These are phyloP conservation scores for Phocides pigmalion DNA, from an alignment of 1,140 invertebrate genomes.

Conservation along the genomic window DNA sequence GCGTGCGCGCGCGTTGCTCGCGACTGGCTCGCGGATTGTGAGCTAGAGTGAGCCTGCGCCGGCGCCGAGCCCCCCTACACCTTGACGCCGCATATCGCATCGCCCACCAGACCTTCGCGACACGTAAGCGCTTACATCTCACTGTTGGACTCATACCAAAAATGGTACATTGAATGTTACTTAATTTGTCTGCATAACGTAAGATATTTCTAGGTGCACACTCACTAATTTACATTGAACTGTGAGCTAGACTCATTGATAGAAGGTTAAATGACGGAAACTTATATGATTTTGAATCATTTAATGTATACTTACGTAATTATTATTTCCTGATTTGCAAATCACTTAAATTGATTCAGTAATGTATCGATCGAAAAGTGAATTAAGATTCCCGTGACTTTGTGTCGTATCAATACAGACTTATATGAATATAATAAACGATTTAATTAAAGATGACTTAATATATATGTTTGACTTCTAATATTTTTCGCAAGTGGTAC, in stretches of 20 bases:
- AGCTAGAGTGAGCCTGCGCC: constrained; percentile 52
- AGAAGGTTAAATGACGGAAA: constrained; percentile 20
- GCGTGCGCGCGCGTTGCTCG: constrained; percentile 71
- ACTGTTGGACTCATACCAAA: constrained; percentile 73
- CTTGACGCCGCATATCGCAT: constrained; percentile 56
- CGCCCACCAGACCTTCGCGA: constrained; percentile 76
- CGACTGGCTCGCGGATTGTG: constrained; percentile 74
- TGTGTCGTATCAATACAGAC: no score
- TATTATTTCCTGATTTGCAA: background rate
- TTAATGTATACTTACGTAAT: background rate
- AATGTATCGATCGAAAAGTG: no score
- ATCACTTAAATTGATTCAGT: background rate
- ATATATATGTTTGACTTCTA: no score
- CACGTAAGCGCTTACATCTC: constrained; percentile 80
- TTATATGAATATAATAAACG: no score
- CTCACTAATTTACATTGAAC: constrained; percentile 30
- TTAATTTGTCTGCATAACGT: constrained; percentile 45
- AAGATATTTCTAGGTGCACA: constrained; percentile 32
- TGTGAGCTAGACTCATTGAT: background rate
- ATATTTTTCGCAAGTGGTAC: no score
- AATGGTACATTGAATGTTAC: constrained; percentile 70
- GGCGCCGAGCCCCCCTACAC: constrained; percentile 53
- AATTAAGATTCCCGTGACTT: no score
- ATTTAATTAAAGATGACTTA: no score
- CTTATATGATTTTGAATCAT: constrained; percentile 1